These are phyloP conservation scores for Spheniscus humboldti DNA, from an alignment of 2,797 vertebrate genomes.

Conservation along the genomic window DNA sequence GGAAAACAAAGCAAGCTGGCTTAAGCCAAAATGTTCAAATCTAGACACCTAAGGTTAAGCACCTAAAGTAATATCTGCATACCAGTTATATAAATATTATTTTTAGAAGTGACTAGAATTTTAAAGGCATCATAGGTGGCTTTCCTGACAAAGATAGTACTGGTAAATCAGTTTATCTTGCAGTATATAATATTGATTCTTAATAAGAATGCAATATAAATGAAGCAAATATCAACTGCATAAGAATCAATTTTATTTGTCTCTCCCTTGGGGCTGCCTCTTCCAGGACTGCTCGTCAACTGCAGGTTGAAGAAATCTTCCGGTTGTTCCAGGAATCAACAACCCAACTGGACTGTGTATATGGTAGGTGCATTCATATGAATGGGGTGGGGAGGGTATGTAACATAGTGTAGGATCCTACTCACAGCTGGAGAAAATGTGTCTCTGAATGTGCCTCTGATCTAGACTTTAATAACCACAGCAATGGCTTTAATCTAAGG, in stretches of 20 bases:
- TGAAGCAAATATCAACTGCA: neutral
- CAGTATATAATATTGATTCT: neutral
- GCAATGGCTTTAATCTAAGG: neutral
- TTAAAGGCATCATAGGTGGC: neutral
- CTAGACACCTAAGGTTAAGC: neutral
- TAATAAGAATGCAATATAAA: neutral
- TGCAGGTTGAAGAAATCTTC: neutral
- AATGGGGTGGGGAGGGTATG: neutral
- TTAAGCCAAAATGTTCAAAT: neutral
- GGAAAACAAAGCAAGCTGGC: neutral
- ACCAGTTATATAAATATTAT: neutral
- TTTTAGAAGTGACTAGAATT: neutral
- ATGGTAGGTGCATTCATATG: neutral
- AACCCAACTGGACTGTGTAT: neutral
- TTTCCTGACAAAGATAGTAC: neutral
- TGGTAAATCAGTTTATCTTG: neutral
- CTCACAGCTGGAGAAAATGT: neutral
- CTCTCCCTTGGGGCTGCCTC: neutral
- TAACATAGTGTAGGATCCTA: neutral
- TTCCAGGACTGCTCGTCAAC: neutral
- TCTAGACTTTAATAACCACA: neutral
- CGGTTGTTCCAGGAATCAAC: neutral
- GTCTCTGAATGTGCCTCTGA: neutral
- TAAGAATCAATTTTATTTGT: neutral
- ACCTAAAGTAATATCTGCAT: neutral